Evolutionary conservation across 2,888 invertebrate genomes (phyloP), one percentile per base, ranked within the genome.

Genomic region (Desoria tigrina): DNA sequence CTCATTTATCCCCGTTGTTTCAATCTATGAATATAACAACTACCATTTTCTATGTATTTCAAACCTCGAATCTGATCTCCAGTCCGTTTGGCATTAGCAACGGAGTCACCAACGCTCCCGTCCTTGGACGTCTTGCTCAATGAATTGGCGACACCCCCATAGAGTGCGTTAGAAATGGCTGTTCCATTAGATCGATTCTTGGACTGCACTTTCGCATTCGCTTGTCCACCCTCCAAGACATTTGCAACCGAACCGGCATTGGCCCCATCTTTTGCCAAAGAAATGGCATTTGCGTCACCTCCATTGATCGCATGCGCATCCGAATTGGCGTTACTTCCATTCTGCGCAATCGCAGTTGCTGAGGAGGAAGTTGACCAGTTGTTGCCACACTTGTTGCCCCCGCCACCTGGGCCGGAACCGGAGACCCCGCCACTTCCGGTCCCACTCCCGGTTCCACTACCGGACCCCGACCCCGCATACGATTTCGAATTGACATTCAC

Each of bases 261-360:
- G 21, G 21, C 51, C 23, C 51, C 51, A 26, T 51, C 51, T 11
- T 51, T 51, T 16, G 51, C n/a, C 18, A 45, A 23, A 24, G 51
- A 51, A 1, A 54, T 54, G 18, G 37, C 24, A 1, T 32, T 23
- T 0, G 28, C 9, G n/a, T 56, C 55, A 7, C 45, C 45, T 16
- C 28, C 39, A 24, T 28, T 32, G 2, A 24, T n/a, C 6, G 53
- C 39, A 11, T 39, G 18, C 1, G 61, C 56, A 24, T 65, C 53
- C 1, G 65, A 54, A 6, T 18, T 23, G 3, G 49, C 23, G 6
- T 32, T 24, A 14, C 54, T 24, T 16, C 55, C 61, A 14, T 61
- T 32, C 9, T 56, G 49, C 23, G 61, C 54, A 23, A 23, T 65
- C 65, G 51, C 65, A 60, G 21, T 14, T 4, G 26, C 37, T 9